Evolutionary conservation across 1,140 invertebrate genomes (phyloP).

Genomic region (Sarcophaga bullata): DNA sequence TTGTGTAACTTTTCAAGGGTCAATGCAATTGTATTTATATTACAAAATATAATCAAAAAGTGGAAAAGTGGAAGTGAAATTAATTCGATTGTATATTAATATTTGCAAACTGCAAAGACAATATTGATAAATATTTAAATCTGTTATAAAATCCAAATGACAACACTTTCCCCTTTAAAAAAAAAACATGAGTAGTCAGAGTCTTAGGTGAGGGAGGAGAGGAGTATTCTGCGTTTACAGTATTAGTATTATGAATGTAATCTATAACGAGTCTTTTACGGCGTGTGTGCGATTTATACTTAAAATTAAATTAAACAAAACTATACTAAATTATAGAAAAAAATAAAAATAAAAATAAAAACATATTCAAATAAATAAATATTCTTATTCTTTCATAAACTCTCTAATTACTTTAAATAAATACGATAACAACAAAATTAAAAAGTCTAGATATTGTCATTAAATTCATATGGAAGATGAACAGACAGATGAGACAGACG

Average conservation of each 20-base stretch:
- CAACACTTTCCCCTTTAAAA: not conserved
- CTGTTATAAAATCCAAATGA: not conserved
- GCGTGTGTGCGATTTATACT: slow-evolving; percentile 9
- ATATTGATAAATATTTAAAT: no score
- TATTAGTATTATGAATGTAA: not conserved
- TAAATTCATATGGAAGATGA: not conserved
- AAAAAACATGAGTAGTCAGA: no score
- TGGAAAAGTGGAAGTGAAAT: no score
- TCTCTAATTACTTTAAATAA: not conserved
- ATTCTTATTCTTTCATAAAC: not conserved
- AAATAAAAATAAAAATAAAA: not conserved
- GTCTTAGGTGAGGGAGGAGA: not conserved
- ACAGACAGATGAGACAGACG: not conserved
- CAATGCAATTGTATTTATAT: no score
- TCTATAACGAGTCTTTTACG: slow-evolving; percentile 13
- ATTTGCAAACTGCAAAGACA: no score
- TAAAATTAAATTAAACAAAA: not conserved
- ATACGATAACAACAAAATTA: slow-evolving; percentile 16
- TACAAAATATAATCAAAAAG: no score
- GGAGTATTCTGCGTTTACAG: not conserved
- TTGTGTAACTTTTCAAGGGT: no score
- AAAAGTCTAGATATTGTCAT: not conserved
- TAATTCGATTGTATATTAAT: no score
- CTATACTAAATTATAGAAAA: not conserved
- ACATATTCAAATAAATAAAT: slow-evolving; percentile 7